phyloP scores from a whole-genome alignment of 1,140 invertebrate genomes.

The fruit fly (Drosophila melanogaster) region DNA sequence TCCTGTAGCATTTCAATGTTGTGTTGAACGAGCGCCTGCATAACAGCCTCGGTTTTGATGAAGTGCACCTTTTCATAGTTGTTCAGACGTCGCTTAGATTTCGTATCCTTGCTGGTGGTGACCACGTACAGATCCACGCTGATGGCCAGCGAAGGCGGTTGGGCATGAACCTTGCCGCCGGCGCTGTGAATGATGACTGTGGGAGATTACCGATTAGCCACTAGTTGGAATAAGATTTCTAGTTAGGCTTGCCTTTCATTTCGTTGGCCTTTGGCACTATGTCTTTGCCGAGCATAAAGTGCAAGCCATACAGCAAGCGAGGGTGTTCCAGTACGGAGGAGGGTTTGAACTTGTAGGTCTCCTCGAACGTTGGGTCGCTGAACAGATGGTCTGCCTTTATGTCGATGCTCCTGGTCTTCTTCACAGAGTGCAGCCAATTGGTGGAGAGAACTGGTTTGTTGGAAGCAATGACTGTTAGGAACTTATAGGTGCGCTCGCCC shows the following conservation, averaged over 20 bases:
- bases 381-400: slow-evolving; percentile 53
- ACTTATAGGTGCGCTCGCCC: slow-evolving; percentile 67
- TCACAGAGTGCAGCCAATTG: slow-evolving; percentile 43
- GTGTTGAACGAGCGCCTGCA: slow-evolving; percentile 58
- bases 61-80: slow-evolving; percentile 30
- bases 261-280: slow-evolving; percentile 49
- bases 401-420: slow-evolving; percentile 11
- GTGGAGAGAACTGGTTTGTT: slow-evolving; percentile 54
- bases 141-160: slow-evolving; percentile 6
- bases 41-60: slow-evolving; percentile 58
- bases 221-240: not conserved
- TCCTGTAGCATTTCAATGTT: slow-evolving; percentile 19
- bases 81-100: not conserved
- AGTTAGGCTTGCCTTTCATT: slow-evolving; percentile 40
- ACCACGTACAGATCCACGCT: slow-evolving; percentile 28
- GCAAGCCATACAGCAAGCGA: slow-evolving; percentile 21
- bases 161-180: slow-evolving; percentile 34
- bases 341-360: slow-evolving; percentile 45
- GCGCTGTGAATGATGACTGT: slow-evolving; percentile 56
- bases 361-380: slow-evolving; percentile 37
- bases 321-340: slow-evolving; percentile 20
- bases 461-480: slow-evolving; percentile 45
- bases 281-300: slow-evolving; percentile 48
- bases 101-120: slow-evolving; percentile 14
- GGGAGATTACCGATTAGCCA: not conserved